Evolutionary conservation across 2,797 vertebrate species (phyloP).

Genomic region (Oryzias dopingdopingensis): DNA sequence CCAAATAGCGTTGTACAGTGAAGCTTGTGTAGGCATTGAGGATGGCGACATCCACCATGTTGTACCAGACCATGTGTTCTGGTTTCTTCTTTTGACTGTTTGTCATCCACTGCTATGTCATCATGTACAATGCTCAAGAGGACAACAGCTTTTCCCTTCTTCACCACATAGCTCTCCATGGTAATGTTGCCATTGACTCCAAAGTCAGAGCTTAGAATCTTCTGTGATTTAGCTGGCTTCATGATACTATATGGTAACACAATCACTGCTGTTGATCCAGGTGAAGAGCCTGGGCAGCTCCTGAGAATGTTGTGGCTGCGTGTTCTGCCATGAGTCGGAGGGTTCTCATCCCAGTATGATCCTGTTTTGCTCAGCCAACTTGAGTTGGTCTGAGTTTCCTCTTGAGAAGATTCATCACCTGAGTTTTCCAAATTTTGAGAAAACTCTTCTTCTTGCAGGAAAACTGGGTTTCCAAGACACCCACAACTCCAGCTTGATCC

Average conservation of each 20-base stretch:
- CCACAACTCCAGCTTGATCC: not conserved
- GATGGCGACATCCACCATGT: slow-evolving; percentile 20
- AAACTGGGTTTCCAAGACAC: too few species aligned
- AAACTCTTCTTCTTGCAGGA: not conserved
- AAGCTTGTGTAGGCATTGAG: slow-evolving; percentile 22
- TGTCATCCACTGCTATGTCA: slow-evolving; percentile 2
- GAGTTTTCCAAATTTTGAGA: not conserved
- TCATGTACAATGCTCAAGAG: slow-evolving; percentile 1
- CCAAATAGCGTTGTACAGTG: not conserved
- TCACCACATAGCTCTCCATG: slow-evolving; percentile 27
- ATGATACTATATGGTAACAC: not conserved
- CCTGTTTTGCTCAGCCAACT: not conserved
- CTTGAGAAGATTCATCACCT: not conserved
- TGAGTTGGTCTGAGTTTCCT: not conserved
- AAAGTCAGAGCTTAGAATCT: slow-evolving; percentile 7
- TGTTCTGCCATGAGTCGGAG: not conserved
- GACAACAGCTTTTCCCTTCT: slow-evolving; percentile 15
- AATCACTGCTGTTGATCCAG: slow-evolving; percentile 20
- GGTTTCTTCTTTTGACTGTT: slow-evolving; percentile 8
- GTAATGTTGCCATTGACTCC: slow-evolving; percentile 18
- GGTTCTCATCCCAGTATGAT: slow-evolving; percentile 1
- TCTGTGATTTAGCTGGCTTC: slow-evolving; percentile 3
- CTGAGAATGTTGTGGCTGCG: not conserved
- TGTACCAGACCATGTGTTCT: slow-evolving; percentile 25
- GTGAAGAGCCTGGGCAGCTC: not conserved